Evolutionary conservation across 2,888 invertebrate genomes (phyloP).

Genomic region (Callimorpha dominula): DNA sequence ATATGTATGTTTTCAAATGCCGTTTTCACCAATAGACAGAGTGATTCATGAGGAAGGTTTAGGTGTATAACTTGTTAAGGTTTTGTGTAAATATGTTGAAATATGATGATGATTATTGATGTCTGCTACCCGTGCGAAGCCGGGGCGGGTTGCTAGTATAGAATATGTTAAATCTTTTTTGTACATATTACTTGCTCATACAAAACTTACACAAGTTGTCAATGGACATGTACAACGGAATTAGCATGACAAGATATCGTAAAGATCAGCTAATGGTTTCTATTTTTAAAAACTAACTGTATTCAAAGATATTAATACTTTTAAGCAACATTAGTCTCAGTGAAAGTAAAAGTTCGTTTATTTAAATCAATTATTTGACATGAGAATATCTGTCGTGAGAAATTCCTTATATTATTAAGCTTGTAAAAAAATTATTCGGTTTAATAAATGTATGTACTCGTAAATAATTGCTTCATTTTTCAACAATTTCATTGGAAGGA

Average conservation of each 20-base stretch:
- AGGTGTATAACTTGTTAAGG: too few species aligned
- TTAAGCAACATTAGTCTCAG: conserved; percentile 28
- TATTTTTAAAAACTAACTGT: background rate
- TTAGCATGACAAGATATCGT: background rate
- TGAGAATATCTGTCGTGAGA: conserved; percentile 13
- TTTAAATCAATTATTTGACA: conserved; percentile 32
- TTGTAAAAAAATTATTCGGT: too few species aligned
- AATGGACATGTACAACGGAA: background rate
- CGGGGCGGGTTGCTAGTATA: too few species aligned
- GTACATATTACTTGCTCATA: background rate
- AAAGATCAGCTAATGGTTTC: background rate
- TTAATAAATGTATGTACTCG: too few species aligned
- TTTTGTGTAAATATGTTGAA: too few species aligned
- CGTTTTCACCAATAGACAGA: too few species aligned
- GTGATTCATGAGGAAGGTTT: too few species aligned
- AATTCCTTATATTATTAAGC: background rate
- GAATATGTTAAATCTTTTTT: background rate
- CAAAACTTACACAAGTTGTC: background rate
- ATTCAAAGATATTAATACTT: conserved; percentile 1
- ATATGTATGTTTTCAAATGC: too few species aligned
- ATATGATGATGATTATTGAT: too few species aligned
- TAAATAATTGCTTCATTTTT: too few species aligned
- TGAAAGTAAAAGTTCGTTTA: conserved; percentile 28
- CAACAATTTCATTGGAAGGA: too few species aligned
- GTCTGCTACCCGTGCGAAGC: too few species aligned